A percentile compares a stretch with the other conserved stretches of the same genome.
These are phyloP conservation scores for Hydropotes inermis DNA, from an alignment of 2,113 vertebrate species.

Conservation along the genomic window DNA sequence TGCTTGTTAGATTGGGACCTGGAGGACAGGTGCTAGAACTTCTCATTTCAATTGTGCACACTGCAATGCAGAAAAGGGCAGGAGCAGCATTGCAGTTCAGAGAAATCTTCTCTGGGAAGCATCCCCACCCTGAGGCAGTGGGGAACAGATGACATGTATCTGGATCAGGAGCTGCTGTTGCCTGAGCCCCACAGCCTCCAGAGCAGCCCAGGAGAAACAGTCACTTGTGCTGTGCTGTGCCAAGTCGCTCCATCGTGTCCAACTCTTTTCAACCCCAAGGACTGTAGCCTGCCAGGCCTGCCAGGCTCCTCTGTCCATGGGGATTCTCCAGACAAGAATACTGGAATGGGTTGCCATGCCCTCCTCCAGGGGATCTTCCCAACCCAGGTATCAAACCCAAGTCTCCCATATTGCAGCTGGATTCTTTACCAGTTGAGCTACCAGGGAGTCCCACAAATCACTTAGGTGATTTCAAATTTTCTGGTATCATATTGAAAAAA, in stretches of 20 bases:
- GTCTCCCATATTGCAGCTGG: background rate
- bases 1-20: background rate
- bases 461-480: background rate
- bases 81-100: background rate
- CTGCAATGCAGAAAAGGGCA: background rate
- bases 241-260: background rate
- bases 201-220: background rate
- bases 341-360: background rate
- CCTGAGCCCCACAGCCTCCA: background rate
- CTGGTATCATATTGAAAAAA: background rate
- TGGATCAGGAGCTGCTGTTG: background rate
- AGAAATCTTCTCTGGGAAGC: background rate
- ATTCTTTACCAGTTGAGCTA: background rate
- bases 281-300: background rate
- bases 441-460: background rate
- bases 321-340: background rate
- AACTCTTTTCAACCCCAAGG: background rate
- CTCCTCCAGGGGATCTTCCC: background rate
- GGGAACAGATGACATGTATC: background rate
- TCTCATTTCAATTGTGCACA: background rate
- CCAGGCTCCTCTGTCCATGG: background rate
- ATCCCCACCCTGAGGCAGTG: background rate
- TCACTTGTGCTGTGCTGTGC: background rate
- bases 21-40: background rate
- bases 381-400: background rate